These are phyloP conservation scores for Diabrotica balteata DNA, from an alignment of 2,888 invertebrate genomes.

Conservation along the genomic window DNA sequence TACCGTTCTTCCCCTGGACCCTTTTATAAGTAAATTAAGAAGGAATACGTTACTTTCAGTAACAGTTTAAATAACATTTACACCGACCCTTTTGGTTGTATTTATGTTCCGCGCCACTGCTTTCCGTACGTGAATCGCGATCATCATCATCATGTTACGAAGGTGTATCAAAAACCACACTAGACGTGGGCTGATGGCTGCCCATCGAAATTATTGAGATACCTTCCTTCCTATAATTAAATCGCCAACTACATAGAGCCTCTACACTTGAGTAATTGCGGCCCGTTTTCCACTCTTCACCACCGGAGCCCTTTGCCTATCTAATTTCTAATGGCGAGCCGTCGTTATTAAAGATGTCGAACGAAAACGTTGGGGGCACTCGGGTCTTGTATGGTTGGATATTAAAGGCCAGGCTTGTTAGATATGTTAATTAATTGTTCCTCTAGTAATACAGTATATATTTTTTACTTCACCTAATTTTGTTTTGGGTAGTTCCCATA, in stretches of 20 bases:
- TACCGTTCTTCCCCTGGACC: no score
- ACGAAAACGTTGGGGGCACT: not conserved
- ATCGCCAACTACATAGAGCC: conserved; percentile 17
- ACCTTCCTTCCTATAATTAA: conserved; percentile 24
- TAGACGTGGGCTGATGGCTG: not conserved
- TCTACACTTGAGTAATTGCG: conserved; percentile 21
- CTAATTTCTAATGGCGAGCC: conserved; percentile 21
- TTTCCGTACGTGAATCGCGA: no score
- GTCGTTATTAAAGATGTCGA: conserved; percentile 20
- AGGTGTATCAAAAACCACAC: conserved; percentile 3
- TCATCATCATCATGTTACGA: not conserved
- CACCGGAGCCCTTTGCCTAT: conserved; percentile 7
- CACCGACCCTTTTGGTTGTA: no score
- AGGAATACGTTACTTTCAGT: no score
- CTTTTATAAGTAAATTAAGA: no score
- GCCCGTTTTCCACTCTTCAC: conserved; percentile 21
- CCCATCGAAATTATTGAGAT: conserved; percentile 23
- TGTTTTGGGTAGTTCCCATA: no score
- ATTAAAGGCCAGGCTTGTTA: no score
- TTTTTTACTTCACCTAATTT: no score
- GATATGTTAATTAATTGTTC: no score
- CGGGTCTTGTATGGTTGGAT: not conserved
- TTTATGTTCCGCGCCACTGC: no score
- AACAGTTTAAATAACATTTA: no score
- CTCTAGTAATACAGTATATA: no score